phyloP scores from a whole-genome alignment of 2,888 invertebrate species.

The Aleiodes leptofemur region DNA sequence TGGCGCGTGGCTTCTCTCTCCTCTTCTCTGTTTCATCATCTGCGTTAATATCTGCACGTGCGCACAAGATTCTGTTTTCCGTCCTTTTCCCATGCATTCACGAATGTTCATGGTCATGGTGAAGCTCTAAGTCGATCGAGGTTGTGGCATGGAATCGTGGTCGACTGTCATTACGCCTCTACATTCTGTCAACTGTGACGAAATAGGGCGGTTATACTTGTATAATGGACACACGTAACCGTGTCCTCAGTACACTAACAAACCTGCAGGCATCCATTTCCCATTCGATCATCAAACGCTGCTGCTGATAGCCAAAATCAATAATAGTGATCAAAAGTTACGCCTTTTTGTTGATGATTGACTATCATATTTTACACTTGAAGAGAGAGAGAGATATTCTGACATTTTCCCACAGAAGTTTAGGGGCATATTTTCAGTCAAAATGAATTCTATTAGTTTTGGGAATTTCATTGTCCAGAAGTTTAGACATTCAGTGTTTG shows the following conservation, averaged over 20 bases:
- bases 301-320: neutral
- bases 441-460: too few species aligned
- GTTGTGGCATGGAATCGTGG: constrained; percentile 37
- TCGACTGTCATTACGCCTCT: constrained; percentile 46
- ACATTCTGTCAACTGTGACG: constrained; percentile 49
- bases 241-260: neutral
- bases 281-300: constrained; percentile 3
- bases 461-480: too few species aligned
- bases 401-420: too few species aligned
- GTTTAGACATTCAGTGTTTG: too few species aligned
- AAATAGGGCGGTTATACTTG: constrained; percentile 26
- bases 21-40: constrained; percentile 51
- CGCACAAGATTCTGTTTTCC: constrained; percentile 27
- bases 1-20: constrained; percentile 29
- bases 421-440: too few species aligned
- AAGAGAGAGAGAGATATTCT: too few species aligned
- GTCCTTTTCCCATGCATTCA: constrained; percentile 30
- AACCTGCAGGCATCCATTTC: neutral
- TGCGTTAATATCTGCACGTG: constrained; percentile 50
- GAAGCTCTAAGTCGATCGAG: constrained; percentile 31
- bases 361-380: too few species aligned
- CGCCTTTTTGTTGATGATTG: too few species aligned
- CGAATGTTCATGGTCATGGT: constrained; percentile 1
- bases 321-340: neutral
- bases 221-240: constrained; percentile 28